Conservation (phyloP, 2,888 invertebrate genomes). For the Andrena minutula region DNA sequence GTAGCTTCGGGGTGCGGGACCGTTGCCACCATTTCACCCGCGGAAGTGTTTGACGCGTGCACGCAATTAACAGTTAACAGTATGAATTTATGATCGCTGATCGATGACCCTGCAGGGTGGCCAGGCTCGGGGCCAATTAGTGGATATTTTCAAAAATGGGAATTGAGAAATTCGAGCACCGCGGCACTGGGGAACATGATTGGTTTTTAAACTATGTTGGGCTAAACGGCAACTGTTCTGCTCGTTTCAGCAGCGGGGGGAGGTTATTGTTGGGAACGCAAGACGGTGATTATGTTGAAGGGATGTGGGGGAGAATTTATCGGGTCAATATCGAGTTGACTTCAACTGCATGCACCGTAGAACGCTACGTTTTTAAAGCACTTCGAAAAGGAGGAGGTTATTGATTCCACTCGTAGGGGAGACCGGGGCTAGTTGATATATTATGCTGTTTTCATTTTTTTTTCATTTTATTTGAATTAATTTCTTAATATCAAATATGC, state of each 20-base stretch:
- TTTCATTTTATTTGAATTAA: too few species aligned
- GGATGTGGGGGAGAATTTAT: too few species aligned
- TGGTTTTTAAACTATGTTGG: background rate
- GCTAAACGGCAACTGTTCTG: background rate
- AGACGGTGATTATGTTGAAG: too few species aligned
- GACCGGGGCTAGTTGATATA: too few species aligned
- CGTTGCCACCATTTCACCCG: background rate
- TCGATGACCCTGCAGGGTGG: slow-evolving; percentile 19
- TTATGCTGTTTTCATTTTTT: too few species aligned
- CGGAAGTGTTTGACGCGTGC: background rate
- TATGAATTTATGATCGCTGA: slow-evolving; percentile 33
- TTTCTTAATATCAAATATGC: too few species aligned
- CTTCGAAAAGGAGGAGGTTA: too few species aligned
- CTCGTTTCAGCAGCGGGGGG: background rate
- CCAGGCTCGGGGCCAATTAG: slow-evolving; percentile 14
- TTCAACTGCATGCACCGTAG: too few species aligned
- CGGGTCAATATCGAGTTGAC: too few species aligned
- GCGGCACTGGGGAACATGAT: slow-evolving; percentile 1
- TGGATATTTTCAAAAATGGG: slow-evolving; percentile 8
- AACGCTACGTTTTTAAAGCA: too few species aligned
- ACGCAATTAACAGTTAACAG: slow-evolving; percentile 28
- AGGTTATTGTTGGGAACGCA: background rate
- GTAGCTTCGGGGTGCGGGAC: background rate
- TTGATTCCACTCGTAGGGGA: too few species aligned
- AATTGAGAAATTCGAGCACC: slow-evolving; percentile 8